Percentiles rank a stretch among this genome's conserved stretches.
Conservation (phyloP, 1,140 invertebrate genomes). For the Sitobion miscanthi region DNA sequence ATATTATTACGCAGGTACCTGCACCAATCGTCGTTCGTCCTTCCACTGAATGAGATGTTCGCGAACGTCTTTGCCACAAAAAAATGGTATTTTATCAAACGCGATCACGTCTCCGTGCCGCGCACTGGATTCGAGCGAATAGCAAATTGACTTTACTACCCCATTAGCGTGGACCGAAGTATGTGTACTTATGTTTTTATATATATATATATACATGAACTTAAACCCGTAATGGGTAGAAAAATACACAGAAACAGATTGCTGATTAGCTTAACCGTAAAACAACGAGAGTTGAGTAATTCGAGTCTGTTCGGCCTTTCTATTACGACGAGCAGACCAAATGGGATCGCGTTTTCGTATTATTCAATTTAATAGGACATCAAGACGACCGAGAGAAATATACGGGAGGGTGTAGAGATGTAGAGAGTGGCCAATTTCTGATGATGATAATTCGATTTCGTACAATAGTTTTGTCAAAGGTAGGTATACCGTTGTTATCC, state of each 20-base stretch:
- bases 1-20: neutral
- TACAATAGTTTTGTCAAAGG: neutral
- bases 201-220: neutral
- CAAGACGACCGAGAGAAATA: neutral
- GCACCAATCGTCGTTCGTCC: neutral
- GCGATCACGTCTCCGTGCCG: neutral
- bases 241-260: neutral
- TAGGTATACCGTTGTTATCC: neutral
- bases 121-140: neutral
- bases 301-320: neutral
- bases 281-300: slow-evolving; percentile 17
- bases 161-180: neutral
- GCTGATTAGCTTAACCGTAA: neutral
- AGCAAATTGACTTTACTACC: neutral
- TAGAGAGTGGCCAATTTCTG: neutral
- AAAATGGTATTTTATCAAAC: neutral
- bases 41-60: neutral
- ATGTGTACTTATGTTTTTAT: neutral
- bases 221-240: too few relatives aligned
- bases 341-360: neutral
- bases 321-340: neutral
- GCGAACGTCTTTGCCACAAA: neutral
- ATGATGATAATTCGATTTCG: slow-evolving; percentile 13
- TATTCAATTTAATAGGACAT: neutral
- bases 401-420: neutral